Conservation (phyloP, 64 coral and sea anemone genomes). For the Orbicella faveolata region DNA sequence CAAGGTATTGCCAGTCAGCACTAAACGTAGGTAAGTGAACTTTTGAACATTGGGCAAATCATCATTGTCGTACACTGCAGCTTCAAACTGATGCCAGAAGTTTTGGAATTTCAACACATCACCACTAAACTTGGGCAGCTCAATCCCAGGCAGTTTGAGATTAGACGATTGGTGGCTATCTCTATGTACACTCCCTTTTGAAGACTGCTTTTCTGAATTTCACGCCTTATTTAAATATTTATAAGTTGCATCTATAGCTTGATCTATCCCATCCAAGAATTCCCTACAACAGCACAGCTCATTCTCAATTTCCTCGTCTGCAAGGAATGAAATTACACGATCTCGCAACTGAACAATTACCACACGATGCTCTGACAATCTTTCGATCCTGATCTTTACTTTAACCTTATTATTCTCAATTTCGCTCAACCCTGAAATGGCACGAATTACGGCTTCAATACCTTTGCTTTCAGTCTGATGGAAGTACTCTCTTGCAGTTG, state of each 20-base stretch:
- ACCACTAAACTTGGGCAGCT: no score
- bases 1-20: conserved; percentile 31
- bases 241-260: conserved; percentile 37
- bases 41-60: conserved; percentile 58
- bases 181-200: conserved; percentile 15
- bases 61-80: conserved; percentile 45
- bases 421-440: conserved; percentile 19
- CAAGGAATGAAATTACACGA: neutral
- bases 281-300: conserved; percentile 25
- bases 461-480: conserved; percentile 19
- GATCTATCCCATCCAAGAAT: conserved; percentile 31
- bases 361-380: conserved; percentile 10
- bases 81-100: conserved; percentile 61
- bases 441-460: conserved; percentile 27
- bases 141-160: conserved; percentile 38
- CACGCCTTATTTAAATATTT: conserved; percentile 28
- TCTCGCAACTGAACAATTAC: conserved; percentile 32
- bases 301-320: conserved; percentile 25
- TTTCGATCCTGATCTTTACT: conserved; percentile 26
- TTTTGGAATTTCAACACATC: conserved; percentile 65
- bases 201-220: no score
- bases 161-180: conserved; percentile 14
- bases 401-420: conserved; percentile 8
- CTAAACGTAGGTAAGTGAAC: conserved; percentile 59
- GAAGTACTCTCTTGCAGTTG: neutral